These are phyloP conservation scores for Hippocampus zosterae DNA, from an alignment of 2,113 vertebrate genomes.

Conservation along the genomic window DNA sequence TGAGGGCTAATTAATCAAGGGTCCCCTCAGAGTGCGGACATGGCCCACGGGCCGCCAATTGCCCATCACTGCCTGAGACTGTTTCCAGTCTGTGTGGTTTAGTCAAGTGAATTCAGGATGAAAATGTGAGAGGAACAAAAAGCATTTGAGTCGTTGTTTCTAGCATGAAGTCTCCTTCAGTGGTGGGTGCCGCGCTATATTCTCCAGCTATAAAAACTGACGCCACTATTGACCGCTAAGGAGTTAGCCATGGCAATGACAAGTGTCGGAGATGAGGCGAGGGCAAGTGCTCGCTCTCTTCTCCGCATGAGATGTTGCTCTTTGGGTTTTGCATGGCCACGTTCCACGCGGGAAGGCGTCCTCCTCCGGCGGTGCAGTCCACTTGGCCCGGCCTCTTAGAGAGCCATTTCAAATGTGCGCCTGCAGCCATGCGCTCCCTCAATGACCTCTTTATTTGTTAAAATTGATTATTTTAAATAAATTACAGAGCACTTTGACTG, in stretches of 20 bases:
- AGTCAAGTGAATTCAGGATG: neutral
- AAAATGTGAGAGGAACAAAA: too few species aligned
- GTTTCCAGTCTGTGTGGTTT: neutral
- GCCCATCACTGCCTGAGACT: neutral
- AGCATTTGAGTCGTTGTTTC: neutral
- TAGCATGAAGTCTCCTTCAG: neutral
- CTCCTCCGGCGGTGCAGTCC: constrained; percentile 58
- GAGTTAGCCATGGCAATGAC: neutral
- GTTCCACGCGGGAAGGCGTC: constrained; percentile 57
- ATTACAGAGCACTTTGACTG: constrained; percentile 99
- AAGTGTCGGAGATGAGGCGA: constrained; percentile 34
- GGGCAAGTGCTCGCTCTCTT: constrained; percentile 39
- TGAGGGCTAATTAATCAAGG: too few species aligned
- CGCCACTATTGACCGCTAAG: neutral
- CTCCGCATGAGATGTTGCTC: constrained; percentile 62
- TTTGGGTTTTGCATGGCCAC: constrained; percentile 69
- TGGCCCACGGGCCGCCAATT: too few species aligned
- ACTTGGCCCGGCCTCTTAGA: constrained; percentile 81
- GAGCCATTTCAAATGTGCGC: constrained; percentile 85
- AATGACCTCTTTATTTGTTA: constrained; percentile 99
- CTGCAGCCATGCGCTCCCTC: constrained; percentile 82
- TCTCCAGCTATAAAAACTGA: neutral
- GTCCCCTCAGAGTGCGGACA: too few species aligned
- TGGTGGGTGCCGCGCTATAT: neutral
- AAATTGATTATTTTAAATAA: constrained; percentile 99